Evolutionary conservation across 2,888 invertebrate genomes (phyloP).

Genomic region (Cepaea hortensis): DNA sequence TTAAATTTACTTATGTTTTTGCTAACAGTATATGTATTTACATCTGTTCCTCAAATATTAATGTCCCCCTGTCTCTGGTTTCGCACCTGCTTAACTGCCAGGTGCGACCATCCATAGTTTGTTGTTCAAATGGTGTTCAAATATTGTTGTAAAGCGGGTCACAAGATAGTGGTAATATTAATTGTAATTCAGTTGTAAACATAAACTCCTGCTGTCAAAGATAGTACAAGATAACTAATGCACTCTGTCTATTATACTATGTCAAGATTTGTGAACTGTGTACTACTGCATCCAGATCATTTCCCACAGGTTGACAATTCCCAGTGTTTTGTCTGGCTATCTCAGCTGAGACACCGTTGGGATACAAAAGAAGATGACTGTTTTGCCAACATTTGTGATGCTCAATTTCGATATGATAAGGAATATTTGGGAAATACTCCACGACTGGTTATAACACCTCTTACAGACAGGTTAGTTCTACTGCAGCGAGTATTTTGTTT

Average conservation of each 20-base stretch:
- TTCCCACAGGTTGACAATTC: slow-evolving; percentile 78
- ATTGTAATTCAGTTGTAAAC: too few relatives aligned
- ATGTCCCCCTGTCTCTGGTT: too few relatives aligned
- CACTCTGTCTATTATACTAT: not conserved
- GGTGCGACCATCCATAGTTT: too few relatives aligned
- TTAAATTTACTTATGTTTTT: too few relatives aligned
- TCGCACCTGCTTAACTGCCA: too few relatives aligned
- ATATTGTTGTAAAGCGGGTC: too few relatives aligned
- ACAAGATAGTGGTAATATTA: too few relatives aligned
- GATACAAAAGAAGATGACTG: slow-evolving; percentile 91
- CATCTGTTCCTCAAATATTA: too few relatives aligned
- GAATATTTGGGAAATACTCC: slow-evolving; percentile 98
- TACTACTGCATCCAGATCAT: not conserved
- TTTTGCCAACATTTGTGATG: slow-evolving; percentile 97
- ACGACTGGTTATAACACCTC: slow-evolving; percentile 93
- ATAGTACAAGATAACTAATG: not conserved
- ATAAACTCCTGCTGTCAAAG: too few relatives aligned
- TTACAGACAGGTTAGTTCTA: slow-evolving; percentile 83
- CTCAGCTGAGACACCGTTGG: slow-evolving; percentile 91
- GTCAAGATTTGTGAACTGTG: not conserved
- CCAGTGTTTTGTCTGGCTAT: slow-evolving; percentile 75
- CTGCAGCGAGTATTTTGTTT: not conserved
- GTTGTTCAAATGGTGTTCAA: too few relatives aligned
- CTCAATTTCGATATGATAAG: slow-evolving; percentile 93
- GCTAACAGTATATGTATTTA: too few relatives aligned